A percentile compares a stretch with the other conserved stretches of the same genome.
These are phyloP conservation scores for Hetaerina americana DNA, from an alignment of 1,140 invertebrate species.

Conservation along the genomic window DNA sequence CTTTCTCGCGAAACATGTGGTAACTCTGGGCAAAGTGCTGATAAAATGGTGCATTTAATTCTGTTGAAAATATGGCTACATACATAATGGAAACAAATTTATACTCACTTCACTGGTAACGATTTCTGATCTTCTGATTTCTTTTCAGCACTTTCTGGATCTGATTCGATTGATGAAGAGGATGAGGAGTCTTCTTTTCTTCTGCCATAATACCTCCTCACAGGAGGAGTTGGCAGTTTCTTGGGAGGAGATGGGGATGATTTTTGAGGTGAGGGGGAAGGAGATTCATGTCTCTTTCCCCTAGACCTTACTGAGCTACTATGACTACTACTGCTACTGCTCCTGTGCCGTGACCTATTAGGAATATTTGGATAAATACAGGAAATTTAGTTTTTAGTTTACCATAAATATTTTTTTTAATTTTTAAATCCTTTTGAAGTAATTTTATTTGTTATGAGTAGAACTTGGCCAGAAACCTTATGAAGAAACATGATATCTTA, in stretches of 20 bases:
- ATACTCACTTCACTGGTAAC: neutral
- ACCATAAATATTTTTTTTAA: too few relatives aligned
- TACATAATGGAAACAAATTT: too few relatives aligned
- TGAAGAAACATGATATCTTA: too few relatives aligned
- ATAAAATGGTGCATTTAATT: too few relatives aligned
- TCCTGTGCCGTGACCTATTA: constrained; percentile 20
- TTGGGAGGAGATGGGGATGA: constrained; percentile 2
- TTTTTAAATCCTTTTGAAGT: too few relatives aligned
- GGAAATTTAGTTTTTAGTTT: too few relatives aligned
- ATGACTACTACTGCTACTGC: constrained; percentile 17
- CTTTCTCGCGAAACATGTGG: too few relatives aligned
- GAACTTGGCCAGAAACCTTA: too few relatives aligned
- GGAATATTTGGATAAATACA: too few relatives aligned
- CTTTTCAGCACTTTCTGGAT: neutral
- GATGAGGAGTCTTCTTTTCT: constrained; percentile 40
- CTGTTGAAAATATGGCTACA: too few relatives aligned
- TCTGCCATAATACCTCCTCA: constrained; percentile 46
- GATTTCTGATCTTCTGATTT: neutral
- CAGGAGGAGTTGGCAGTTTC: constrained; percentile 7
- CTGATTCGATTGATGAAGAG: constrained; percentile 13
- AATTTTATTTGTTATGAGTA: too few relatives aligned
- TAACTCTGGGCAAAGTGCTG: too few relatives aligned
- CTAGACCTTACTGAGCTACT: constrained; percentile 17
- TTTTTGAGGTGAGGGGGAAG: neutral
- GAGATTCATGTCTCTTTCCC: neutral